A percentile compares a stretch with the other conserved stretches of the same genome.
phyloP scores from a whole-genome alignment of 30 jellyfish, hydroid and myxozoan species.

The Pelagia noctiluca region DNA sequence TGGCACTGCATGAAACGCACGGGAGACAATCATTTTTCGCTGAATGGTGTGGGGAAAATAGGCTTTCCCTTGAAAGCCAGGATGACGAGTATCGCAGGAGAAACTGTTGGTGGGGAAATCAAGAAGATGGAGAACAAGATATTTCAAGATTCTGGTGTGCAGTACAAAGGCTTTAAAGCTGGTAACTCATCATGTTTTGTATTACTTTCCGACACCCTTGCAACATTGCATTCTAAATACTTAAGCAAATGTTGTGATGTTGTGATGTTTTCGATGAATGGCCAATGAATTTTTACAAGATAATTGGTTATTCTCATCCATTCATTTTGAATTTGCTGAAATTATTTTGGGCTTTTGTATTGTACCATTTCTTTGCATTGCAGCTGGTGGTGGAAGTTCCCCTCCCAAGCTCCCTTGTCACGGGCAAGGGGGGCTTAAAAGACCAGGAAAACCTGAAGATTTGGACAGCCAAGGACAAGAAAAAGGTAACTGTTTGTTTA shows the following conservation, averaged over 20 bases:
- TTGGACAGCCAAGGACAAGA: constrained; percentile 47
- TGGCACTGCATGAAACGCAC: constrained; percentile 89
- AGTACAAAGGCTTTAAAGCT: constrained; percentile 67
- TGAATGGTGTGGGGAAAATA: constrained; percentile 67
- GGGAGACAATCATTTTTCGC: constrained; percentile 67
- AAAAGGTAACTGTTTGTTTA: constrained; percentile 6
- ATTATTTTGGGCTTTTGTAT: background rate
- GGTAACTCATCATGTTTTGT: too few relatives aligned
- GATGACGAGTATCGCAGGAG: constrained; percentile 88
- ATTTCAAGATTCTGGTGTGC: constrained; percentile 70
- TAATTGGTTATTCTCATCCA: too few relatives aligned
- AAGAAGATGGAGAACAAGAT: constrained; percentile 37
- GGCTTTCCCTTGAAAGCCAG: constrained; percentile 78
- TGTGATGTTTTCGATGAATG: too few relatives aligned
- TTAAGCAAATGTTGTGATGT: too few relatives aligned
- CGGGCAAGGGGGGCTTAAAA: constrained; percentile 52
- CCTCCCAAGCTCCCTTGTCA: constrained; percentile 64
- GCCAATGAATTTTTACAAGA: too few relatives aligned
- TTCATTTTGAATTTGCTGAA: too few relatives aligned
- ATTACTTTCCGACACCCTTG: too few relatives aligned
- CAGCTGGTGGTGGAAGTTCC: constrained; percentile 25
- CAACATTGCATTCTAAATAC: too few relatives aligned
- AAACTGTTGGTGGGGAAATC: constrained; percentile 84
- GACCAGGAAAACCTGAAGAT: constrained; percentile 47
- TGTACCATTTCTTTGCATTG: background rate